A percentile compares a stretch with the other conserved stretches of the same genome.
phyloP scores from a whole-genome alignment of 2,113 vertebrate species.

The Forbesichthys agassizii region DNA sequence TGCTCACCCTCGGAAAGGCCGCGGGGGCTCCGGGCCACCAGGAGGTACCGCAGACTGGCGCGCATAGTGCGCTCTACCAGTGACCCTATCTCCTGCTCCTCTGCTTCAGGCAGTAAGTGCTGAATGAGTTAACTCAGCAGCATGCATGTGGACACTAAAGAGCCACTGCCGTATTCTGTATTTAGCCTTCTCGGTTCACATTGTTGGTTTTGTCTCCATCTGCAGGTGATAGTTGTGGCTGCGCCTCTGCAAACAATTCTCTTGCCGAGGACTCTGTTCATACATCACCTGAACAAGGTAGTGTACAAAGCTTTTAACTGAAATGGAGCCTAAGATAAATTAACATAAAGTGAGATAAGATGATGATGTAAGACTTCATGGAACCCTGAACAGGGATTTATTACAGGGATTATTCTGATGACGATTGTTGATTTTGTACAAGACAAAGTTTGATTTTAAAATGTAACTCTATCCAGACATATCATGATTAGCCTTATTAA shows the following conservation, averaged over 20 bases:
- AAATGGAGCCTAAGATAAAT: not conserved
- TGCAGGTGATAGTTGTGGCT: slow-evolving; percentile 69
- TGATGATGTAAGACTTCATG: too few relatives aligned
- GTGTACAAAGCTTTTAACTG: not conserved
- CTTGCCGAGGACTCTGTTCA: slow-evolving; percentile 58
- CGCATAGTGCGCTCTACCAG: slow-evolving; percentile 89
- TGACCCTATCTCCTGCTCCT: slow-evolving; percentile 85
- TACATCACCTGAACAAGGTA: slow-evolving; percentile 76
- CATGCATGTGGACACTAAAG: not conserved
- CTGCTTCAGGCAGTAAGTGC: slow-evolving; percentile 80
- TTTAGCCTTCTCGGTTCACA: not conserved
- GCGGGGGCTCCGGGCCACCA: slow-evolving; percentile 49
- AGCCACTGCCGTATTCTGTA: not conserved
- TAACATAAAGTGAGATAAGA: not conserved
- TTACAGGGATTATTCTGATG: not conserved
- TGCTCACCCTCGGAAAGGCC: slow-evolving; percentile 52
- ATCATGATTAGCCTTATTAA: too few relatives aligned
- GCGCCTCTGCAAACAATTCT: slow-evolving; percentile 57
- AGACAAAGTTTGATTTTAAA: too few relatives aligned
- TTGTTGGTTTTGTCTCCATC: slow-evolving; percentile 40
- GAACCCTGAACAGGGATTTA: not conserved
- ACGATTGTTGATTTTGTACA: not conserved
- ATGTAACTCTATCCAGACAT: too few relatives aligned
- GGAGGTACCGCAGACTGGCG: slow-evolving; percentile 67
- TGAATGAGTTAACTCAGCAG: not conserved